Evolutionary conservation across 2,797 vertebrate species (phyloP).

Genomic region (Sebastes dallii): DNA sequence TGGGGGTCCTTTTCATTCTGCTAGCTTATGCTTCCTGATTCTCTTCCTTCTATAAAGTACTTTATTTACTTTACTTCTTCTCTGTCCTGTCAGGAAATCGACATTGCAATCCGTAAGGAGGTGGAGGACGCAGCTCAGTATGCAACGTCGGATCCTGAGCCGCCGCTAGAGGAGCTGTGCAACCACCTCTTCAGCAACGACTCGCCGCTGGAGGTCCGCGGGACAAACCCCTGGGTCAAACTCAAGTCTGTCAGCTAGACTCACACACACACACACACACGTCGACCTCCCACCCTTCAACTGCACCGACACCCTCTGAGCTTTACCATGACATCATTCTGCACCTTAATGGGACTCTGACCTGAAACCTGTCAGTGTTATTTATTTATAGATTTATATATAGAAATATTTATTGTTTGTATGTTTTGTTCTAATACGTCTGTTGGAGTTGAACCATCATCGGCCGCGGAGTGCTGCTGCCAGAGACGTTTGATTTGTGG

Average conservation of each 20-base stretch:
- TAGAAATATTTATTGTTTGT: background rate
- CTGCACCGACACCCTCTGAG: background rate
- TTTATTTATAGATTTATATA: constrained; percentile 47
- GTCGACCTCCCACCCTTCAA: background rate
- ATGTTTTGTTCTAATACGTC: background rate
- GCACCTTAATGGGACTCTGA: constrained; percentile 28
- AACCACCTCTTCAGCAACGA: constrained; percentile 82
- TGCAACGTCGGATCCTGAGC: constrained; percentile 86
- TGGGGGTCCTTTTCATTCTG: no score
- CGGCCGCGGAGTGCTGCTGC: background rate
- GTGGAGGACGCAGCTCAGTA: constrained; percentile 90
- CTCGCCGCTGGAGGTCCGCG: constrained; percentile 85
- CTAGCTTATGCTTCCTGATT: no score
- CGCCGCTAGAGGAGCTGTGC: constrained; percentile 85
- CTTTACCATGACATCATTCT: constrained; percentile 3
- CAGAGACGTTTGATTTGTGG: background rate
- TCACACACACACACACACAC: background rate
- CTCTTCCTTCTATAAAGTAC: no score
- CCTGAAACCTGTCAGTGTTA: constrained; percentile 42
- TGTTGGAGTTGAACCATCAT: background rate
- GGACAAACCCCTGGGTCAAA: constrained; percentile 87
- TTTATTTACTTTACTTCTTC: no score
- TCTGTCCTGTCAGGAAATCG: constrained; percentile 82
- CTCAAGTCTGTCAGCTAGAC: constrained; percentile 87
- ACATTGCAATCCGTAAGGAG: constrained; percentile 84